These are phyloP conservation scores for Parnassius glacialis DNA, from an alignment of 2,888 invertebrate species.

Conservation along the genomic window DNA sequence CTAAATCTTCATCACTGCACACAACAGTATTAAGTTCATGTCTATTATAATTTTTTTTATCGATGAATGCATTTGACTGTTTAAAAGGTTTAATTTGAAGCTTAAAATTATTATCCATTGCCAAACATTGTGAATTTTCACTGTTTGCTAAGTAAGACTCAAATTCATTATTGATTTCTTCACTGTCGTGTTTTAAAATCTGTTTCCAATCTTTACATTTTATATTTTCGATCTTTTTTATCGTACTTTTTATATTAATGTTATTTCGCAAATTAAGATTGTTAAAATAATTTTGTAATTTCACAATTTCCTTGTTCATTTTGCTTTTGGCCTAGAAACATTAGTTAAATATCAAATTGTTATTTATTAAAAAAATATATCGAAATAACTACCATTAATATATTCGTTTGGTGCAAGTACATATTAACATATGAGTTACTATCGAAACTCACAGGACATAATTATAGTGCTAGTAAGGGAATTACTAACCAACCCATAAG, in stretches of 20 bases:
- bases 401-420: too few species aligned
- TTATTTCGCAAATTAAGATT: conserved; percentile 56
- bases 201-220: conserved; percentile 32
- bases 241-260: conserved; percentile 45
- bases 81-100: conserved; percentile 33
- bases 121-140: conserved; percentile 44
- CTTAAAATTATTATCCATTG: conserved; percentile 51
- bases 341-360: too few species aligned
- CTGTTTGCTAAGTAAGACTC: conserved; percentile 41
- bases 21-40: not conserved
- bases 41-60: conserved; percentile 28
- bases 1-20: not conserved
- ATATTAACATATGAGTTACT: too few species aligned
- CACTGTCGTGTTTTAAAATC: conserved; percentile 15
- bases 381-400: too few species aligned
- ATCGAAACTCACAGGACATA: too few species aligned
- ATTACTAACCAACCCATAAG: too few species aligned
- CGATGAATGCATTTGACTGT: not conserved
- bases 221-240: conserved; percentile 31
- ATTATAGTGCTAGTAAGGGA: too few species aligned
- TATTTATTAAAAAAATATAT: too few species aligned
- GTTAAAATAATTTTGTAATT: conserved; percentile 53
- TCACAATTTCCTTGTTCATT: conserved; percentile 55
- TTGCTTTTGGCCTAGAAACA: not conserved
- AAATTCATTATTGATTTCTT: conserved; percentile 35